phyloP scores from a whole-genome alignment of 2,113 vertebrate species.

The Epinephelus fuscoguttatus region DNA sequence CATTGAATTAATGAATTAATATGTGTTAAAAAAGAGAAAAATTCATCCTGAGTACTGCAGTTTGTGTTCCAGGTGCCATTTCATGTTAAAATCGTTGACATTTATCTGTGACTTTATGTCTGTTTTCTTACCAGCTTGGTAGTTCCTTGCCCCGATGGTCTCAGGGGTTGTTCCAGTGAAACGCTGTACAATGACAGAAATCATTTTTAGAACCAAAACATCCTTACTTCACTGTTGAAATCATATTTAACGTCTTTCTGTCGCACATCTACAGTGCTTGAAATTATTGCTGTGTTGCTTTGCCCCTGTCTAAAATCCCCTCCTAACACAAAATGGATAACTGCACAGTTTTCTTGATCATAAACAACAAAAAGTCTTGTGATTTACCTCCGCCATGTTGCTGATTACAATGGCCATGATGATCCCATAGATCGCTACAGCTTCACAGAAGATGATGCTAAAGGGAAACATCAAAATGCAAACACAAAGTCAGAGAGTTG shows the following conservation, averaged over 20 bases:
- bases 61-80: background rate
- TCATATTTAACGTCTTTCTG: background rate
- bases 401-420: constrained; percentile 99
- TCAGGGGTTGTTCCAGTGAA: constrained; percentile 92
- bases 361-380: background rate
- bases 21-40: background rate
- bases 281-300: background rate
- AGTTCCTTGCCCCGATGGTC: constrained; percentile 92
- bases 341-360: background rate
- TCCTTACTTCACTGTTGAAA: background rate
- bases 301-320: background rate
- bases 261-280: background rate
- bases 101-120: background rate
- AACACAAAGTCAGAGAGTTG: background rate
- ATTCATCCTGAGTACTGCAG: background rate
- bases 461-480: constrained; percentile 6
- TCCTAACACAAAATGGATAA: background rate
- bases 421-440: constrained; percentile 98
- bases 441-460: constrained; percentile 99
- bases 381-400: constrained; percentile 96
- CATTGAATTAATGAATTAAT: background rate
- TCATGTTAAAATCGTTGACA: background rate
- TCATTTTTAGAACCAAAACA: constrained; percentile 15
- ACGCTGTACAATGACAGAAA: constrained; percentile 77
- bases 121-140: constrained; percentile 91